Evolutionary conservation across 2,113 vertebrate genomes (phyloP), one percentile per base, ranked within the genome.

Genomic region (Neotragus moschatus): DNA sequence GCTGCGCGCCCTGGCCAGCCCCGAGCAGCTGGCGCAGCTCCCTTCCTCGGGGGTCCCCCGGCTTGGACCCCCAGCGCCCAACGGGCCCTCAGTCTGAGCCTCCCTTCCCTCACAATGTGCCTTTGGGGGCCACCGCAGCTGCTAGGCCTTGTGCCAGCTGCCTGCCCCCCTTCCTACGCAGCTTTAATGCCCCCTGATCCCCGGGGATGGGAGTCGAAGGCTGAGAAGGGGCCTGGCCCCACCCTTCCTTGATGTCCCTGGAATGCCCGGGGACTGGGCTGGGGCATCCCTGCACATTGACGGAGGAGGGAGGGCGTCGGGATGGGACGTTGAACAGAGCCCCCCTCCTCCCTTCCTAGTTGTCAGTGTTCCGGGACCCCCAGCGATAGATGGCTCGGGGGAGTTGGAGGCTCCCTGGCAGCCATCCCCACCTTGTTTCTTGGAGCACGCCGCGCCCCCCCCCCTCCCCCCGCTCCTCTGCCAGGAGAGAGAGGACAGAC

Each of bases 1-100:
- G 63, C 98, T 99, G 70, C 98, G 98, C 33, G 97, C 98, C 49
- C 97, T 99, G 66, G 98, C 98, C 97, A 98, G 95, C 93, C 96
- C 98, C 0, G 96, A 98, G 92, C 98, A 98, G 96, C 94, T 97
- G 93, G 97, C 98, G 81, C 96, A 97, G 94, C 90, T 98, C 84
- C 98, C 98, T 1, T 96, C 97, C 91, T 95, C 96, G 6, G 97
- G 94, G 16, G 73, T 97, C 63, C 97, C 90, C 0, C 85, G 95
- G 93, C 96, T 98, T 6, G 97, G 98, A 66, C 97, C 97, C 90
- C 84, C 96, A 1, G 96, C 97, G 0, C 97, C 97, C 93, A 98
- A 98, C 0, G 98, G 98, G 90, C 97, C 97, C 63, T 97, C 97
- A 5, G 3, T 97, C 94, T 98, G 98, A 98, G 96, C 97, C 95